phyloP scores from a whole-genome alignment of 2,113 vertebrate species.

The Micromys minutus region DNA sequence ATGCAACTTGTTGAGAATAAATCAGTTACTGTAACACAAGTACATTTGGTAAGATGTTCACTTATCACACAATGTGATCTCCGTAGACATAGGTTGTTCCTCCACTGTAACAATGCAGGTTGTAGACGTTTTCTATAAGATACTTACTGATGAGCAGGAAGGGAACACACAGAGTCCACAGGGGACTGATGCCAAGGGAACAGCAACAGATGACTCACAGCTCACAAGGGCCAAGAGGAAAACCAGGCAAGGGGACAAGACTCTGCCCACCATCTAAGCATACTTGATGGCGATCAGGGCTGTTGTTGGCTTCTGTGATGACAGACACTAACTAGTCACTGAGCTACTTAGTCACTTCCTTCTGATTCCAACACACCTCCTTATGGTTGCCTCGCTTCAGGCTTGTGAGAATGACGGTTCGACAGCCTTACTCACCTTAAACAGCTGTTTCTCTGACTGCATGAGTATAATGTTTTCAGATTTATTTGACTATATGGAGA shows the following conservation, averaged over 20 bases:
- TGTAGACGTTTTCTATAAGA: slow-evolving; percentile 46
- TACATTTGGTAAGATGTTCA: slow-evolving; percentile 19
- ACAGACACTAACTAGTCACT: neutral
- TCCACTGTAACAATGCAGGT: neutral
- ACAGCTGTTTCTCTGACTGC: neutral
- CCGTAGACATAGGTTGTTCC: slow-evolving; percentile 3
- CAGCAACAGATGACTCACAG: slow-evolving; percentile 13
- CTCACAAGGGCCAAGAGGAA: neutral
- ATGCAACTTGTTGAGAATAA: slow-evolving; percentile 30
- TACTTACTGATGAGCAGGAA: slow-evolving; percentile 25
- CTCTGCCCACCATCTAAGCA: neutral
- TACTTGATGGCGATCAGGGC: neutral
- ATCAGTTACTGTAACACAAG: slow-evolving; percentile 6
- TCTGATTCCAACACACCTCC: slow-evolving; percentile 23
- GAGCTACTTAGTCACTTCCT: slow-evolving; percentile 44
- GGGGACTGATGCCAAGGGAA: slow-evolving; percentile 25
- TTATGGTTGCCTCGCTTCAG: neutral
- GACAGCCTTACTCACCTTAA: neutral
- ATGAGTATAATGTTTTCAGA: neutral
- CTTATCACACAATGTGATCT: neutral
- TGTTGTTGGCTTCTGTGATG: neutral
- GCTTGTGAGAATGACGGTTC: neutral
- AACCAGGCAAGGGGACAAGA: neutral
- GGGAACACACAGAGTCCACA: neutral
- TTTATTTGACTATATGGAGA: slow-evolving; percentile 17